A percentile compares a stretch with the other conserved stretches of the same genome.
phyloP scores from a whole-genome alignment of 2,113 vertebrate genomes.

The Alosa alosa region DNA sequence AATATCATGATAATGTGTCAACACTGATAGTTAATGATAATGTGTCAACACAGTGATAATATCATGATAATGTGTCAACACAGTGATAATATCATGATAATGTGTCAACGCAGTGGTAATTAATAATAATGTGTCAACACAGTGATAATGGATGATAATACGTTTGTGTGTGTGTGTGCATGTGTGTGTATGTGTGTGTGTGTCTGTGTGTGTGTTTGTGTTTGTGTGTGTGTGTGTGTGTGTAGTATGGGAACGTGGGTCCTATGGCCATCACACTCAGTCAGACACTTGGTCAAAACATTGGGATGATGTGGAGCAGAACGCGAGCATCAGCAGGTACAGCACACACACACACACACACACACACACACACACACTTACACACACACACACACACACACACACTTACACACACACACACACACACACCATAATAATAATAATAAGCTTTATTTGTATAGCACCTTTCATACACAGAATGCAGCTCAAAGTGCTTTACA shows the following conservation, averaged over 20 bases:
- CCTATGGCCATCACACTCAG: slow-evolving; percentile 91
- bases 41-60: no score
- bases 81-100: no score
- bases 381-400: background rate
- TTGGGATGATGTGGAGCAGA: slow-evolving; percentile 96
- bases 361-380: background rate
- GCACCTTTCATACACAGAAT: no score
- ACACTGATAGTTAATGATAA: no score
- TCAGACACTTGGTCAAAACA: slow-evolving; percentile 94
- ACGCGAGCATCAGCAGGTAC: slow-evolving; percentile 82
- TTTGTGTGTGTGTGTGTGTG: slow-evolving; percentile 25
- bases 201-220: background rate
- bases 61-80: no score
- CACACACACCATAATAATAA: no score
- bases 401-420: background rate
- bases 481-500: no score
- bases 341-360: slow-evolving; percentile 1
- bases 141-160: no score
- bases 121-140: no score
- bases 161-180: background rate
- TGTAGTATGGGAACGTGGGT: slow-evolving; percentile 85
- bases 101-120: no score
- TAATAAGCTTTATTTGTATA: no score
- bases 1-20: no score
- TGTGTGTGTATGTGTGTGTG: slow-evolving; percentile 12